Conservation (phyloP, 1,140 invertebrate species). For the Cyrtorhinus lividipennis region DNA sequence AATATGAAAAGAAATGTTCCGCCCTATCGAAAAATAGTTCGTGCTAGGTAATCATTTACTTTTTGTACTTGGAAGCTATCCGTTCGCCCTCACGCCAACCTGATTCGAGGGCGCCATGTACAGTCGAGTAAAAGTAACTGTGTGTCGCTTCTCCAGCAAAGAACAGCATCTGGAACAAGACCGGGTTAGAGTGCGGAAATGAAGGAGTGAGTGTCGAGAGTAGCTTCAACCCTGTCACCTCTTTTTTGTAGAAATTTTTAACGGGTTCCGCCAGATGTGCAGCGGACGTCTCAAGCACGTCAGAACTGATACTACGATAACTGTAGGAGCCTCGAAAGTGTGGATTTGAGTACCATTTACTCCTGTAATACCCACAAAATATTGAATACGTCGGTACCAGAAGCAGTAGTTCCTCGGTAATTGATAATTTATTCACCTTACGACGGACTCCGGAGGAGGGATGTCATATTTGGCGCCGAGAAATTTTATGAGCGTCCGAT, state of each 20-base stretch:
- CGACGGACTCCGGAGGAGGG: slow-evolving; percentile 21
- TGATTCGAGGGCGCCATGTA: slow-evolving; percentile 64
- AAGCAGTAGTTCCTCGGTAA: not conserved
- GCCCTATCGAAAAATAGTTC: too few species aligned
- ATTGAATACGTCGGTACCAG: not conserved
- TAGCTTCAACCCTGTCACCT: too few species aligned
- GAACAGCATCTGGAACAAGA: slow-evolving; percentile 35
- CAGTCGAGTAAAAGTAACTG: slow-evolving; percentile 50
- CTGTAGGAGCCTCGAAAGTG: slow-evolving; percentile 54
- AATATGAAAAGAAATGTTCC: too few species aligned
- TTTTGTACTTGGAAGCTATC: slow-evolving; percentile 23
- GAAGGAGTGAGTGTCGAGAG: too few species aligned
- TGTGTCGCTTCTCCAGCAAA: slow-evolving; percentile 62
- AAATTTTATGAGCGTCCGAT: slow-evolving; percentile 35
- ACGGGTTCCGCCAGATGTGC: slow-evolving; percentile 41
- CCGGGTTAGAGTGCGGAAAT: too few species aligned
- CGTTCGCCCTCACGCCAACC: slow-evolving; percentile 64
- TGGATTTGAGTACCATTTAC: slow-evolving; percentile 51
- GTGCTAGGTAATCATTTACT: too few species aligned
- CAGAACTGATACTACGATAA: slow-evolving; percentile 42
- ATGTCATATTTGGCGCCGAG: slow-evolving; percentile 24
- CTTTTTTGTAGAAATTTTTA: slow-evolving; percentile 31
- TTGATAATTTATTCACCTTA: too few species aligned
- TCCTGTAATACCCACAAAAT: slow-evolving; percentile 37
- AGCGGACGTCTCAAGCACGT: slow-evolving; percentile 31